These are phyloP conservation scores for Megathymus violae DNA, from an alignment of 1,140 invertebrate genomes.

Conservation along the genomic window DNA sequence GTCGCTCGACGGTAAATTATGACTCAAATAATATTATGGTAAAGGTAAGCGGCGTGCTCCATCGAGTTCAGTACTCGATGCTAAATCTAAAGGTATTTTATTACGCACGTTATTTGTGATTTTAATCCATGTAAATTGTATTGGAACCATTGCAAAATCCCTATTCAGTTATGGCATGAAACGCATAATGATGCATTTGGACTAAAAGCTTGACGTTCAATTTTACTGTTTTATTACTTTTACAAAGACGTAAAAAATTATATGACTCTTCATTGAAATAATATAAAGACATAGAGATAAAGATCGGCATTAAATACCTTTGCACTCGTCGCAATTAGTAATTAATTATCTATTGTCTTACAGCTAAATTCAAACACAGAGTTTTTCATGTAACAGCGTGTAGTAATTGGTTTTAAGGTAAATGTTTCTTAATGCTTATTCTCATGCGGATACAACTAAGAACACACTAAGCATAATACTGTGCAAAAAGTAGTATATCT, in stretches of 20 bases:
- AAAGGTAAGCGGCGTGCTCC: slow-evolving; percentile 52
- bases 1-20: slow-evolving; percentile 62
- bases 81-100: slow-evolving; percentile 38
- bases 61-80: slow-evolving; percentile 38
- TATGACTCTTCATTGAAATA: too few species aligned
- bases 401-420: slow-evolving; percentile 10
- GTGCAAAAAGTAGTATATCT: too few species aligned
- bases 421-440: slow-evolving; percentile 4
- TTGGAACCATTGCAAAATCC: slow-evolving; percentile 27
- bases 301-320: too few species aligned
- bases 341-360: too few species aligned
- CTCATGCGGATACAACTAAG: slow-evolving; percentile 13
- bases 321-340: too few species aligned
- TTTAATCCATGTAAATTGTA: slow-evolving; percentile 51
- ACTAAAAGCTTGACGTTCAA: too few species aligned
- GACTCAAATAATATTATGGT: slow-evolving; percentile 72
- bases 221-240: too few species aligned
- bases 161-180: slow-evolving; percentile 25
- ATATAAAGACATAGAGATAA: too few species aligned
- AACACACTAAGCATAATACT: too few species aligned
- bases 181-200: slow-evolving; percentile 13
- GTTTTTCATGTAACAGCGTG: slow-evolving; percentile 15
- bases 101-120: slow-evolving; percentile 43
- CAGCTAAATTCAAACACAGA: slow-evolving; percentile 6
- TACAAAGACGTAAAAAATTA: too few species aligned